A percentile compares a stretch with the other conserved stretches of the same genome.
phyloP scores from a whole-genome alignment of 2,113 vertebrate species.

The Eretmochelys imbricata region DNA sequence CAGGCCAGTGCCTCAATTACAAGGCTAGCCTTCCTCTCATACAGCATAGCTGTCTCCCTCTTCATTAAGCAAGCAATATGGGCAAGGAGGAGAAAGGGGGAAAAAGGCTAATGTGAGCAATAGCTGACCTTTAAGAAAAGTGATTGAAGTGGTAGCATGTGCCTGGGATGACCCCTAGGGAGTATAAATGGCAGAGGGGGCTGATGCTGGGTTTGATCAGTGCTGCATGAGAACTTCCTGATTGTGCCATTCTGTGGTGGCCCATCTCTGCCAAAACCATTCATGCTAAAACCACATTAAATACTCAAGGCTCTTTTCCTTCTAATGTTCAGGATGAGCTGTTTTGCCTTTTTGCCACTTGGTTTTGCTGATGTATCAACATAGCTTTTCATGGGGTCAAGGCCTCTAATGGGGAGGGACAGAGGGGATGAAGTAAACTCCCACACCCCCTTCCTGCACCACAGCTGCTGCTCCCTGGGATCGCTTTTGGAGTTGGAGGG shows the following conservation, averaged over 20 bases:
- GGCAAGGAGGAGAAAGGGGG: not conserved
- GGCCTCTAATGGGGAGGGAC: not conserved
- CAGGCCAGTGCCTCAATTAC: not conserved
- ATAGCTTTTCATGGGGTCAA: not conserved
- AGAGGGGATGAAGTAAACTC: not conserved
- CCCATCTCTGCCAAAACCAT: not conserved
- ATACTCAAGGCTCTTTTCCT: not conserved
- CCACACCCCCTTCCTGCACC: slow-evolving; percentile 23
- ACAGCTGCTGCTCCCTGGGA: not conserved
- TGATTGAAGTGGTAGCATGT: not conserved
- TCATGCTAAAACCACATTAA: not conserved
- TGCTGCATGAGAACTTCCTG: not conserved
- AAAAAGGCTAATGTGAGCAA: not conserved
- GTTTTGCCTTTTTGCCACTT: not conserved
- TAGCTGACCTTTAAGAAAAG: not conserved
- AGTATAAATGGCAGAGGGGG: not conserved
- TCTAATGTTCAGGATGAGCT: not conserved
- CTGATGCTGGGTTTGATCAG: not conserved
- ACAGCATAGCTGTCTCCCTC: not conserved
- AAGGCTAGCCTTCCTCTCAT: not conserved
- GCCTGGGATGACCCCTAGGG: not conserved
- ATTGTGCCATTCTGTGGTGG: not conserved
- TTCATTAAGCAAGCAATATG: not conserved
- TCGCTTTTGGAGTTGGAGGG: not conserved
- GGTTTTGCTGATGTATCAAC: not conserved